phyloP scores from a whole-genome alignment of 2,797 vertebrate genomes.

The Meriones psammophilus region DNA sequence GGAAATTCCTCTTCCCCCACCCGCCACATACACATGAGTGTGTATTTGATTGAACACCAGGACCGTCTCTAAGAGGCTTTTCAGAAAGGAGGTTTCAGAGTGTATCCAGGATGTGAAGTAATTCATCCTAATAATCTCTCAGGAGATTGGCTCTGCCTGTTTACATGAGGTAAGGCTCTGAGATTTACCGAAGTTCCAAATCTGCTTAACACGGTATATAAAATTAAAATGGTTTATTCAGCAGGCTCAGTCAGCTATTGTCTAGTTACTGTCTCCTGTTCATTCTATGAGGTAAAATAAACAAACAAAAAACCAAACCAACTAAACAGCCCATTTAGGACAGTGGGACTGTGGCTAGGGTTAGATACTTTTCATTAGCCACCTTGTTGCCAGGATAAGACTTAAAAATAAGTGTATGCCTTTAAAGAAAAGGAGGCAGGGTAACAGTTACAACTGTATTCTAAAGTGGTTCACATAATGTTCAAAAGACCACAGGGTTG shows the following conservation, averaged over 20 bases:
- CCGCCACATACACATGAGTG: too few relatives aligned
- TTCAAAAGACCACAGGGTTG: not conserved
- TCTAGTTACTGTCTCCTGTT: not conserved
- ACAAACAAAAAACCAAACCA: not conserved
- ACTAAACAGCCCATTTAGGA: not conserved
- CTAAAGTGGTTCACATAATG: not conserved
- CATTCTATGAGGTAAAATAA: not conserved
- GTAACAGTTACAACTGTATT: not conserved
- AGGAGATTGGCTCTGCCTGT: not conserved
- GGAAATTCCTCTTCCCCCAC: not conserved
- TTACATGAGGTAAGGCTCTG: not conserved
- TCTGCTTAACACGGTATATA: not conserved
- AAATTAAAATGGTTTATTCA: constrained; percentile 20
- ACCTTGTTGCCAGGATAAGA: not conserved
- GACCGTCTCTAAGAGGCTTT: too few relatives aligned
- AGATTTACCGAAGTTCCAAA: not conserved
- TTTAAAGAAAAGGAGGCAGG: not conserved
- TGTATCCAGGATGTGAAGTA: not conserved
- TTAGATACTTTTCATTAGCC: not conserved
- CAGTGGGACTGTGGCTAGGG: not conserved
- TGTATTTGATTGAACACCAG: not conserved
- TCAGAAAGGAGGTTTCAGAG: not conserved
- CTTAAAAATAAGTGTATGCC: not conserved
- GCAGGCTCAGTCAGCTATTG: not conserved
- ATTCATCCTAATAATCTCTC: not conserved